These are phyloP conservation scores for Geopemphigus sp. DNA, from an alignment of 1,140 invertebrate genomes.

Conservation along the genomic window DNA sequence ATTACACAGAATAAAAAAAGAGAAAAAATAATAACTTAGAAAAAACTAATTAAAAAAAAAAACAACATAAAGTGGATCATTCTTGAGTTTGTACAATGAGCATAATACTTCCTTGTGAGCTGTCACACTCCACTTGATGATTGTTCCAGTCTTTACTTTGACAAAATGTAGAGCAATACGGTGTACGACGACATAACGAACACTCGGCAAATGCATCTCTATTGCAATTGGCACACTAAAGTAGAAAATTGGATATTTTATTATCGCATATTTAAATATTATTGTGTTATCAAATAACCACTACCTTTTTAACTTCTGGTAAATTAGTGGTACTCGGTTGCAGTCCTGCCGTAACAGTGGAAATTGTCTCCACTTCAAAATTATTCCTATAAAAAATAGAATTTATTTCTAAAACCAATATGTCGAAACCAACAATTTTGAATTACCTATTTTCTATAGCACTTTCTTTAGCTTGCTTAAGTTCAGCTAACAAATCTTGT, in stretches of 20 bases:
- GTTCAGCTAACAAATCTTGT: conserved; percentile 35
- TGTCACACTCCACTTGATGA: conserved; percentile 80
- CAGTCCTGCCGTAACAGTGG: conserved; percentile 20
- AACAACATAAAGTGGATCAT: conserved; percentile 11
- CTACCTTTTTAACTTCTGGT: conserved; percentile 42
- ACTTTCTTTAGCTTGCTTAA: conserved; percentile 40
- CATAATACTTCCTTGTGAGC: conserved; percentile 61
- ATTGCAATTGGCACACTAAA: conserved; percentile 81
- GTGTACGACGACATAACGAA: conserved; percentile 76
- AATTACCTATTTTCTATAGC: conserved; percentile 31
- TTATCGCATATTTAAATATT: background rate
- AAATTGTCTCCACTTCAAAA: conserved; percentile 46
- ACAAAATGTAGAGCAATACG: conserved; percentile 83
- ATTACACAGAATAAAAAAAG: background rate
- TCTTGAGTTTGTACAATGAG: conserved; percentile 60
- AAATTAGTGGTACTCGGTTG: conserved; percentile 20
- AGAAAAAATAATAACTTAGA: background rate
- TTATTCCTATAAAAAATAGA: conserved; percentile 23
- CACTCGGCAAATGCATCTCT: conserved; percentile 80
- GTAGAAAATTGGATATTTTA: conserved; percentile 52
- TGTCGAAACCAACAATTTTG: background rate
- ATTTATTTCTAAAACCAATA: background rate
- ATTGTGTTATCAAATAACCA: background rate
- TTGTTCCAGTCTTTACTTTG: conserved; percentile 82
- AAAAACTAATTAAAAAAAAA: background rate